A percentile compares a stretch with the other conserved stretches of the same genome.
These are phyloP conservation scores for Dascillus cervinus DNA, from an alignment of 2,888 invertebrate genomes.

Conservation along the genomic window DNA sequence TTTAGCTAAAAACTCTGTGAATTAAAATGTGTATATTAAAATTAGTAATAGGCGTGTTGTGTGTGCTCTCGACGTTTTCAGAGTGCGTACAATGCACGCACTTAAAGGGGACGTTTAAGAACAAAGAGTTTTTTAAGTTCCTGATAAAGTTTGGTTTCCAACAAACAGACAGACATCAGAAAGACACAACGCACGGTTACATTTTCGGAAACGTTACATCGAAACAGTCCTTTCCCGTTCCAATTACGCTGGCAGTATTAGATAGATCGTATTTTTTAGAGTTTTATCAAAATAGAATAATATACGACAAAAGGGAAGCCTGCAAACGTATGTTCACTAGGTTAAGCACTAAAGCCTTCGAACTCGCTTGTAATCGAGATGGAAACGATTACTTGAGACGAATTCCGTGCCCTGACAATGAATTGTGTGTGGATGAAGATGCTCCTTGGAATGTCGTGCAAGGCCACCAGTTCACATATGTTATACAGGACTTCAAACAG, in stretches of 20 bases:
- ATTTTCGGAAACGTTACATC: slow-evolving; percentile 94
- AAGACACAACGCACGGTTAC: slow-evolving; percentile 84
- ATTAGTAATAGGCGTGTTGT: no score
- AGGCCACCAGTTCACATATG: slow-evolving; percentile 89
- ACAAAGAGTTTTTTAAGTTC: slow-evolving; percentile 79
- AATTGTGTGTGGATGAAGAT: slow-evolving; percentile 82
- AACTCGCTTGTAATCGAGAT: slow-evolving; percentile 69
- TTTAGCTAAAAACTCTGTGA: no score
- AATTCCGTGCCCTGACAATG: slow-evolving; percentile 72
- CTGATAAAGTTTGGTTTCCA: slow-evolving; percentile 94
- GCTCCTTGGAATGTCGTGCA: slow-evolving; percentile 75
- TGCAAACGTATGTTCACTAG: slow-evolving; percentile 84
- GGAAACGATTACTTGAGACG: slow-evolving; percentile 75
- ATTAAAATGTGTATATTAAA: no score
- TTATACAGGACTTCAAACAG: slow-evolving; percentile 79
- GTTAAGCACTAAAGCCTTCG: slow-evolving; percentile 75
- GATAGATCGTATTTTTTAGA: slow-evolving; percentile 83
- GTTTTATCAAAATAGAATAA: slow-evolving; percentile 74
- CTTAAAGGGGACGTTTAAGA: slow-evolving; percentile 56
- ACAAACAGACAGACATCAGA: slow-evolving; percentile 82
- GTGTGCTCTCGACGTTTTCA: slow-evolving; percentile 19
- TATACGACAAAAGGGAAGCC: slow-evolving; percentile 59
- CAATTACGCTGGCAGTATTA: slow-evolving; percentile 80
- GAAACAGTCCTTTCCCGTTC: slow-evolving; percentile 53
- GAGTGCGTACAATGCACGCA: slow-evolving; percentile 41